Evolutionary conservation across 1,140 invertebrate genomes (phyloP).

Genomic region (Drosophila guanche): DNA sequence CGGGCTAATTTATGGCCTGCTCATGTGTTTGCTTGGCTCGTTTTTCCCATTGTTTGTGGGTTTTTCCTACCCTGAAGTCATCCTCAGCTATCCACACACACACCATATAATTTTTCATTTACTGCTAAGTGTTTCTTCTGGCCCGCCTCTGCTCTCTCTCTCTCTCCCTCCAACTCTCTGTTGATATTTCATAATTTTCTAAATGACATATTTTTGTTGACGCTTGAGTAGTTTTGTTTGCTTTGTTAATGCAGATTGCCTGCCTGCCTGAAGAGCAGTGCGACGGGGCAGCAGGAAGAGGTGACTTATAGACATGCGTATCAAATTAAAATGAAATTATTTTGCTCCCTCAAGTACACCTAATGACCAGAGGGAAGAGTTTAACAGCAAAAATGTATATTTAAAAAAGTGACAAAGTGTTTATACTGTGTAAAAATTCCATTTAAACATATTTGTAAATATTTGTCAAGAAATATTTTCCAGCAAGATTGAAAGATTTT

Average conservation of each 20-base stretch:
- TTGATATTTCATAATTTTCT: slow-evolving; percentile 71
- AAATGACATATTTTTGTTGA: slow-evolving; percentile 71
- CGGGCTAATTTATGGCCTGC: slow-evolving; percentile 77
- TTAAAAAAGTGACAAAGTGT: no score
- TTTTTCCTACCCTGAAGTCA: slow-evolving; percentile 35
- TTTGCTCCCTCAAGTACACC: neutral
- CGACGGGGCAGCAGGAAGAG: slow-evolving; percentile 9
- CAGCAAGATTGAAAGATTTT: no score
- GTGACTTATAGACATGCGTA: slow-evolving; percentile 18
- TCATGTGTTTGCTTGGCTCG: slow-evolving; percentile 57
- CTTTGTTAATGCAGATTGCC: slow-evolving; percentile 64
- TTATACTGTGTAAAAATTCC: no score
- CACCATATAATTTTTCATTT: slow-evolving; percentile 70
- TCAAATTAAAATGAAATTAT: slow-evolving; percentile 16
- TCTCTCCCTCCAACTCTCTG: slow-evolving; percentile 8
- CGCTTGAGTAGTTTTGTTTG: slow-evolving; percentile 73
- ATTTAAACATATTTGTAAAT: no score
- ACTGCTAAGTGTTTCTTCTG: slow-evolving; percentile 66
- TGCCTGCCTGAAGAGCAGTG: slow-evolving; percentile 1
- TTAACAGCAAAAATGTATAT: neutral
- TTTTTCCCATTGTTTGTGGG: slow-evolving; percentile 49
- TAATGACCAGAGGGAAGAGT: neutral
- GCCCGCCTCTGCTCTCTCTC: neutral
- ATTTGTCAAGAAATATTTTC: no score
- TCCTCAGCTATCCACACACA: slow-evolving; percentile 42